A percentile compares a stretch with the other conserved stretches of the same genome.
Conservation (phyloP, 2,888 invertebrate genomes). For the Ichneumon xanthorius region DNA sequence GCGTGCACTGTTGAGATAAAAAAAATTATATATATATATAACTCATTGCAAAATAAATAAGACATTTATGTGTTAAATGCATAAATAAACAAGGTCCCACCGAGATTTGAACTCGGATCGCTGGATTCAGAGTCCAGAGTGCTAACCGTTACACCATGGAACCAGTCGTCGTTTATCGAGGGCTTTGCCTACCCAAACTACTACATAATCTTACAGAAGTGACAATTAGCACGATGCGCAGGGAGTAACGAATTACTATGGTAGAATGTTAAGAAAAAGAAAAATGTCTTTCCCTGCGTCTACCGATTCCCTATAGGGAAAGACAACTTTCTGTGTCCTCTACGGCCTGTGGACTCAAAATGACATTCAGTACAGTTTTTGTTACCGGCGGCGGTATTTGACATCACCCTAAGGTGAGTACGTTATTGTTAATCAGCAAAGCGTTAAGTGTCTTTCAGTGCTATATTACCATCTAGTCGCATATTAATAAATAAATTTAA, state of each 20-base stretch:
- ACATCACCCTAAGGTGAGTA: no score
- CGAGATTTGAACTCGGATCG: constrained; percentile 93
- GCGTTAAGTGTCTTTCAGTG: no score
- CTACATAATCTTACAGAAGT: background rate
- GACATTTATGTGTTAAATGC: background rate
- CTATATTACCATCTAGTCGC: no score
- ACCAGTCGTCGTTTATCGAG: constrained; percentile 80
- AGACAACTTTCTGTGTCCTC: no score
- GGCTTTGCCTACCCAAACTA: background rate
- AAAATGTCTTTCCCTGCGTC: no score
- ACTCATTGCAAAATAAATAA: background rate
- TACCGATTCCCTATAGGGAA: no score
- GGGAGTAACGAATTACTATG: background rate
- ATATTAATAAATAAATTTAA: no score
- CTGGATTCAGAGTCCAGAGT: constrained; percentile 93
- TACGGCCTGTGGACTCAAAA: no score
- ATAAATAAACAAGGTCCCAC: constrained; percentile 87
- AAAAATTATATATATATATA: background rate
- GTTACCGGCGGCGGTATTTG: no score
- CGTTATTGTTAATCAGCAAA: no score
- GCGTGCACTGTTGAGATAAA: background rate
- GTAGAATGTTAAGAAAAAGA: background rate
- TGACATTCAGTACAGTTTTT: no score
- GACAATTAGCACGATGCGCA: background rate
- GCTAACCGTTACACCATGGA: constrained; percentile 92